Conservation (phyloP, 2,888 invertebrate genomes). For the Bembecia ichneumoniformis region DNA sequence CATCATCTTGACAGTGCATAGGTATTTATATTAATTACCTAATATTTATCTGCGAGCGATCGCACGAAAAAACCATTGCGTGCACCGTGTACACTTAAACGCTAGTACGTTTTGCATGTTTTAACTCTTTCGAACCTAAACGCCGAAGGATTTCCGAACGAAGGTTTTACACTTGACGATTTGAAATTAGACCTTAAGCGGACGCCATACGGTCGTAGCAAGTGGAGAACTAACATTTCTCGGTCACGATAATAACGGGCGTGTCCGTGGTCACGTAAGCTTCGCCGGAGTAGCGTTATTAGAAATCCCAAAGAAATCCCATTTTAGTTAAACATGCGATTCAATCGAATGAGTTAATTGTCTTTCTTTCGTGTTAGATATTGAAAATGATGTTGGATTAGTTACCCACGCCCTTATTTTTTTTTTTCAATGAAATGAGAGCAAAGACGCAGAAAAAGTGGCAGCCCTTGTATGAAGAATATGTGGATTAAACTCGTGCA, state of each 20-base stretch:
- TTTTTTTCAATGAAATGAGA: too few species aligned
- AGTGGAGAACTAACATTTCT: constrained; percentile 4
- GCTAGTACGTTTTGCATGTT: constrained; percentile 1
- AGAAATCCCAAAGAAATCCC: neutral
- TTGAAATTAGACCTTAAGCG: constrained; percentile 2
- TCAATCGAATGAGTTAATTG: neutral
- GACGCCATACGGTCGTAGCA: too few species aligned
- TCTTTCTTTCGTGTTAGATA: too few species aligned
- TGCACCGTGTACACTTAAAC: constrained; percentile 9
- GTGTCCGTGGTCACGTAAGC: constrained; percentile 22
- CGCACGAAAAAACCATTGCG: constrained; percentile 15
- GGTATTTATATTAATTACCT: constrained; percentile 20
- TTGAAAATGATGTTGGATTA: too few species aligned
- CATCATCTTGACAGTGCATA: constrained; percentile 17
- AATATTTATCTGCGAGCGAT: constrained; percentile 13
- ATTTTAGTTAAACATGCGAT: neutral
- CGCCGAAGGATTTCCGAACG: constrained; percentile 1
- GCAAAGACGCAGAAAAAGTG: too few species aligned
- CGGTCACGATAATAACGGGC: constrained; percentile 3
- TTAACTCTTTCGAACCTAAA: constrained; percentile 7
- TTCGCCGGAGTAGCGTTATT: neutral
- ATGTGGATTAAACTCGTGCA: too few species aligned
- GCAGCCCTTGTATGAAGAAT: too few species aligned
- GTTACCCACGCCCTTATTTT: too few species aligned
- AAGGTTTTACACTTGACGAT: constrained; percentile 3